Percentiles rank a stretch among this genome's conserved stretches.
These are phyloP conservation scores for Bombylius discolor DNA, from an alignment of 2,888 invertebrate species.

Conservation along the genomic window DNA sequence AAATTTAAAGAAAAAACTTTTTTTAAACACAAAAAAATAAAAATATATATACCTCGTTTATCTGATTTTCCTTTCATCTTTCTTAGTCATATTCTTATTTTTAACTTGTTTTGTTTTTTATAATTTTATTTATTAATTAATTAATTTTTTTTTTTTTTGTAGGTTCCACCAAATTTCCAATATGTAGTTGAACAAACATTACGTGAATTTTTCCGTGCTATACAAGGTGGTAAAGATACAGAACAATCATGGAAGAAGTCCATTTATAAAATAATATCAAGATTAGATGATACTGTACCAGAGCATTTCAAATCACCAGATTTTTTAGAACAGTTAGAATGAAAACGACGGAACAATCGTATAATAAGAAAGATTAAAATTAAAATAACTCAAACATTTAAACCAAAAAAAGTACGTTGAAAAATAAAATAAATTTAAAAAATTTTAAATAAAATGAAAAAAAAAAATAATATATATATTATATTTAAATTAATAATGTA, in stretches of 20 bases:
- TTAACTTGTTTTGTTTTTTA: no score
- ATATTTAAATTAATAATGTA: constrained; percentile 9
- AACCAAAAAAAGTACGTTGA: constrained; percentile 9
- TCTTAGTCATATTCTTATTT: no score
- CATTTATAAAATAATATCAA: constrained; percentile 99
- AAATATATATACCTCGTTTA: no score
- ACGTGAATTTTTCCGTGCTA: constrained; percentile 97
- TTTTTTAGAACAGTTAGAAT: constrained; percentile 97
- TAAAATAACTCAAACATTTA: not conserved
- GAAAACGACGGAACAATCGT: constrained; percentile 13
- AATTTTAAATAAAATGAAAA: constrained; percentile 7
- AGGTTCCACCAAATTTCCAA: constrained; percentile 97
- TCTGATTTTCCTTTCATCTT: not conserved
- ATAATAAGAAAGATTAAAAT: constrained; percentile 1
- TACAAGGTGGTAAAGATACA: constrained; percentile 89
- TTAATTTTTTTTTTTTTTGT: constrained; percentile 17
- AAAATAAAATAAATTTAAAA: constrained; percentile 27
- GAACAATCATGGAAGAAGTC: constrained; percentile 99
- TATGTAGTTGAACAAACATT: constrained; percentile 95
- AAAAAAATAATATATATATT: not conserved
- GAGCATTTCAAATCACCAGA: constrained; percentile 99
- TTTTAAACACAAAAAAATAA: no score
- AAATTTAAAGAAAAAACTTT: not conserved
- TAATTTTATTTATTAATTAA: not conserved
- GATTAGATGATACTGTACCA: constrained; percentile 96